Evolutionary conservation across 2,888 invertebrate genomes (phyloP).

Genomic region (Theretra japonica): DNA sequence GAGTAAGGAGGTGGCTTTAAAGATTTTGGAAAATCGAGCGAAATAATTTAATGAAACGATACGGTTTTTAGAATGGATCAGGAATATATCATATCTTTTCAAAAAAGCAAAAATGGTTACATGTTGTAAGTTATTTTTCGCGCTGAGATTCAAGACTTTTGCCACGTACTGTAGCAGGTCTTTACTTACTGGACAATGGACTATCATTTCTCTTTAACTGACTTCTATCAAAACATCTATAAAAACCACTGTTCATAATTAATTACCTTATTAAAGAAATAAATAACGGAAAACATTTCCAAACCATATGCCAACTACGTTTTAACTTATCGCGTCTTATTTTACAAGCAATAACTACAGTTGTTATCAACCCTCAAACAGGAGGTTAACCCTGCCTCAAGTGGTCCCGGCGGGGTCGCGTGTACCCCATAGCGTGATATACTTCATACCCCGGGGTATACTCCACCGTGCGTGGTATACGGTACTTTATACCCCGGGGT

Average conservation of each 20-base stretch:
- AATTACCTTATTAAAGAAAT: background rate
- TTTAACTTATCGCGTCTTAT: constrained; percentile 11
- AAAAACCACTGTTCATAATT: background rate
- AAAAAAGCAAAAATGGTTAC: no score
- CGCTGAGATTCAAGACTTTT: no score
- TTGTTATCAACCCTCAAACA: constrained; percentile 29
- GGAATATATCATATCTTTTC: no score
- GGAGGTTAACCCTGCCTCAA: constrained; percentile 55
- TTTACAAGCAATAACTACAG: constrained; percentile 24
- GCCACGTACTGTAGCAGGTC: no score
- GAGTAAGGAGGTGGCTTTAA: no score
- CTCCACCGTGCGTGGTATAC: background rate
- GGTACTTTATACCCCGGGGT: constrained; percentile 54
- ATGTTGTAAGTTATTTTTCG: no score
- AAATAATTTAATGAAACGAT: no score
- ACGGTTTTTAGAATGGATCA: no score
- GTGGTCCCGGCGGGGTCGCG: constrained; percentile 76
- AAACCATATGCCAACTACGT: constrained; percentile 1
- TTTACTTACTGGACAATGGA: no score
- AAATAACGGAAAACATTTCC: background rate
- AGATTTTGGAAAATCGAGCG: no score
- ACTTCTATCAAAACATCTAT: background rate
- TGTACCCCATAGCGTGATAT: constrained; percentile 52
- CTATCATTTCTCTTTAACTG: no score
- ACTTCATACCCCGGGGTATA: no score